Evolutionary conservation across 2,888 invertebrate species (phyloP).

Genomic region (Torymus tubicola): DNA sequence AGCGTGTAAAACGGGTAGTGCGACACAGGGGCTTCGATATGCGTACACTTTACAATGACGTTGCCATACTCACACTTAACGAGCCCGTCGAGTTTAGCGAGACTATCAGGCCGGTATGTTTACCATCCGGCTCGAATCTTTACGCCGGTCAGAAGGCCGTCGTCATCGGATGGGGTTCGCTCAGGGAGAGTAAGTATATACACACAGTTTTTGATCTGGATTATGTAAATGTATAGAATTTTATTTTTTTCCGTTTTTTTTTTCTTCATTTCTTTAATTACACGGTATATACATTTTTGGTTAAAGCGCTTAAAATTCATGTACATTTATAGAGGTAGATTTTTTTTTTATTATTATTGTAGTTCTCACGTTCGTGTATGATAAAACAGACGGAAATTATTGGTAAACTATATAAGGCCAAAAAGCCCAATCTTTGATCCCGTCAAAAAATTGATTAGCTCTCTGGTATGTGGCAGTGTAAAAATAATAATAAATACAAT

Average conservation of each 20-base stretch:
- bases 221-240: too few species aligned
- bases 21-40: constrained; percentile 90
- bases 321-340: neutral
- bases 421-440: too few species aligned
- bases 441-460: too few species aligned
- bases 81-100: constrained; percentile 85
- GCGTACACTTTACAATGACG: constrained; percentile 90
- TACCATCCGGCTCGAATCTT: constrained; percentile 81
- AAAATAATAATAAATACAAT: too few species aligned
- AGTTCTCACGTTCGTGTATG: too few species aligned
- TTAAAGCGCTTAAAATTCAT: neutral
- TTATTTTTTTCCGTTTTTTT: too few species aligned
- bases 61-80: constrained; percentile 87
- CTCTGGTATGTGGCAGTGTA: too few species aligned
- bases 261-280: constrained; percentile 18
- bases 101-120: constrained; percentile 87
- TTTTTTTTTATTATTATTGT: too few species aligned
- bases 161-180: constrained; percentile 93
- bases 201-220: too few species aligned
- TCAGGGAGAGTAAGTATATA: constrained; percentile 83
- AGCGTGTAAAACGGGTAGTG: constrained; percentile 89
- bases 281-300: constrained; percentile 7
- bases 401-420: too few species aligned
- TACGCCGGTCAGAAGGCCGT: constrained; percentile 86
- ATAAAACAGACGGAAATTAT: too few species aligned